These are phyloP conservation scores for Casuarius casuarius DNA, from an alignment of 2,113 vertebrate species.

Conservation along the genomic window DNA sequence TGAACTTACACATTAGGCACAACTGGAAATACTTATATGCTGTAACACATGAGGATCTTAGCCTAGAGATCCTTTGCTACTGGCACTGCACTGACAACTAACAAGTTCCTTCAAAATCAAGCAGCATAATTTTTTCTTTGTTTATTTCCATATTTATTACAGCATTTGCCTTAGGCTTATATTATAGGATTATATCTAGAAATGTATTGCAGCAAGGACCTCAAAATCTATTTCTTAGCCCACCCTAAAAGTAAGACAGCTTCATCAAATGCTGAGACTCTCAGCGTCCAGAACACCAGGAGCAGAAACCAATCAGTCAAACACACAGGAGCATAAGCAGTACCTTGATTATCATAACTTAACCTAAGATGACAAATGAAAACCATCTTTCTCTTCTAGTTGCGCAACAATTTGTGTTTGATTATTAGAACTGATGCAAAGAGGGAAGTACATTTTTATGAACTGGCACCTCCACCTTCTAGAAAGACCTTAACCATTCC, in stretches of 20 bases:
- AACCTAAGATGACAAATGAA: slow-evolving; percentile 44
- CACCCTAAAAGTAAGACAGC: not conserved
- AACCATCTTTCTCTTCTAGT: slow-evolving; percentile 26
- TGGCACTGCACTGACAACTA: not conserved
- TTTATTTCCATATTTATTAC: slow-evolving; percentile 14
- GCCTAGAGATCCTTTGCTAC: not conserved
- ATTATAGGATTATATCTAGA: not conserved
- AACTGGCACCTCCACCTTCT: not conserved
- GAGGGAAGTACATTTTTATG: not conserved
- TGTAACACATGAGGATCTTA: not conserved
- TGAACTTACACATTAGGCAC: rapidly evolving
- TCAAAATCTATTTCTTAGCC: not conserved
- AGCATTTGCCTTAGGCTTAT: not conserved
- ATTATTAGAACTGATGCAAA: slow-evolving; percentile 16
- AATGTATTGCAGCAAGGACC: not conserved
- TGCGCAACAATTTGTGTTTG: slow-evolving; percentile 1
- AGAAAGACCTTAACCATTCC: not conserved
- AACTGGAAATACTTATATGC: not conserved
- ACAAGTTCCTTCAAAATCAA: not conserved
- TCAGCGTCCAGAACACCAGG: not conserved
- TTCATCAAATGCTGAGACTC: slow-evolving; percentile 9
- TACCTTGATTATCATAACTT: slow-evolving; percentile 17
- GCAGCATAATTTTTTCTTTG: not conserved
- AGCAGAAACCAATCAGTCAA: not conserved
- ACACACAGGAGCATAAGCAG: not conserved